Evolutionary conservation across 2,797 vertebrate species (phyloP).

Genomic region (Lycodopsis pacificus): DNA sequence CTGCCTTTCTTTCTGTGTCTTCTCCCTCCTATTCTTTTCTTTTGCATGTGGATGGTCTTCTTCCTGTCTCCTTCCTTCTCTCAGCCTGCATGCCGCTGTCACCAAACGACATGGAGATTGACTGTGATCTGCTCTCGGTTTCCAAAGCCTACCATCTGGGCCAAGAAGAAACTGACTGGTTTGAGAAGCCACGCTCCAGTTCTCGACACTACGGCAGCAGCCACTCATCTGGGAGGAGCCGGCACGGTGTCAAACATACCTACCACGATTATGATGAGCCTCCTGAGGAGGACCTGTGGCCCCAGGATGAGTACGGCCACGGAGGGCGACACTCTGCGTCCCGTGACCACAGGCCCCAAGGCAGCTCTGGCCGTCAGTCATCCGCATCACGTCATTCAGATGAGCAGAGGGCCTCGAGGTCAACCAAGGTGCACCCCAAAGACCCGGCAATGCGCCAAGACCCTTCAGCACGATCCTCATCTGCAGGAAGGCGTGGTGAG

Average conservation of each 20-base stretch:
- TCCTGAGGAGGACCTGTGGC: conserved; percentile 94
- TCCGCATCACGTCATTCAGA: conserved; percentile 90
- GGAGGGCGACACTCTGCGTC: conserved; percentile 81
- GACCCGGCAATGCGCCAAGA: conserved; percentile 91
- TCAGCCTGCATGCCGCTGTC: conserved; percentile 86
- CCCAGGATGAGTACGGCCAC: conserved; percentile 92
- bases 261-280: conserved; percentile 98
- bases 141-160: conserved; percentile 99
- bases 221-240: conserved; percentile 92
- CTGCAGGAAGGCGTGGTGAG: conserved; percentile 89
- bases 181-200: conserved; percentile 97
- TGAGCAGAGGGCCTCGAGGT: conserved; percentile 88
- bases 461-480: conserved; percentile 86
- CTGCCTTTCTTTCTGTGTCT: conserved; percentile 78
- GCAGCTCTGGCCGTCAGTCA: conserved; percentile 88
- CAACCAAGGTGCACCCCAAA: conserved; percentile 90
- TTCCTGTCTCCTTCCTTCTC: conserved; percentile 78
- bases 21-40: conserved; percentile 67
- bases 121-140: conserved; percentile 98
- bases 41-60: conserved; percentile 78
- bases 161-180: conserved; percentile 99
- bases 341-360: conserved; percentile 93
- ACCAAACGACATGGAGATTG: conserved; percentile 86
- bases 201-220: conserved; percentile 92
- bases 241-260: conserved; percentile 91